Percentiles rank a stretch among this genome's conserved stretches.
Evolutionary conservation across 2,888 invertebrate species (phyloP).

Genomic region (Euplexia lucipara): DNA sequence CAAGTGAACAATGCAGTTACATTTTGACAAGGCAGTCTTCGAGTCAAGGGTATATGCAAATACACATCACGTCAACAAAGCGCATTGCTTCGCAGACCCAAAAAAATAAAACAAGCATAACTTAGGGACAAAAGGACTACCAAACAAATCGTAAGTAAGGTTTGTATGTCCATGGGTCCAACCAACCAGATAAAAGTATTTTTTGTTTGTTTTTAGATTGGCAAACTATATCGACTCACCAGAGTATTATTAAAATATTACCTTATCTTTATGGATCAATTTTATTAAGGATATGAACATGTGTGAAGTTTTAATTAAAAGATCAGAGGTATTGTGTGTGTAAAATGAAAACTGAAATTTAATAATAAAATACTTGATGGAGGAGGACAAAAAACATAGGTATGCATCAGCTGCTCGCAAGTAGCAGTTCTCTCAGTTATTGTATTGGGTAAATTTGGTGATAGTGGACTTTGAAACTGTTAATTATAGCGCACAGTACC

Average conservation of each 20-base stretch:
- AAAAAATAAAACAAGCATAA: constrained; percentile 73
- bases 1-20: constrained; percentile 75
- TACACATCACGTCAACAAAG: constrained; percentile 81
- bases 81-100: constrained; percentile 76
- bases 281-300: constrained; percentile 51
- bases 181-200: constrained; percentile 31
- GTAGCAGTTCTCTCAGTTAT: constrained; percentile 24
- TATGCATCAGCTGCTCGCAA: constrained; percentile 53
- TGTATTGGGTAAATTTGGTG: constrained; percentile 24
- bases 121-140: constrained; percentile 72
- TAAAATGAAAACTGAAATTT: constrained; percentile 42
- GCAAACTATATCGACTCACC: constrained; percentile 32
- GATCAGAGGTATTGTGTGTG: constrained; percentile 34
- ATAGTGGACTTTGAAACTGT: background rate
- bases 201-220: constrained; percentile 39
- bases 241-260: constrained; percentile 51
- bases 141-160: constrained; percentile 64
- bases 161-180: constrained; percentile 45
- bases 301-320: constrained; percentile 56
- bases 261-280: constrained; percentile 51
- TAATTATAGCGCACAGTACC: background rate
- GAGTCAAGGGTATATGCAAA: constrained; percentile 85
- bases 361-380: constrained; percentile 30
- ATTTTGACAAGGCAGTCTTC: constrained; percentile 77
- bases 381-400: constrained; percentile 34